Evolutionary conservation across 2,113 vertebrate genomes (phyloP), one percentile per base, ranked within the genome.

Genomic region (Rhineura floridana): DNA sequence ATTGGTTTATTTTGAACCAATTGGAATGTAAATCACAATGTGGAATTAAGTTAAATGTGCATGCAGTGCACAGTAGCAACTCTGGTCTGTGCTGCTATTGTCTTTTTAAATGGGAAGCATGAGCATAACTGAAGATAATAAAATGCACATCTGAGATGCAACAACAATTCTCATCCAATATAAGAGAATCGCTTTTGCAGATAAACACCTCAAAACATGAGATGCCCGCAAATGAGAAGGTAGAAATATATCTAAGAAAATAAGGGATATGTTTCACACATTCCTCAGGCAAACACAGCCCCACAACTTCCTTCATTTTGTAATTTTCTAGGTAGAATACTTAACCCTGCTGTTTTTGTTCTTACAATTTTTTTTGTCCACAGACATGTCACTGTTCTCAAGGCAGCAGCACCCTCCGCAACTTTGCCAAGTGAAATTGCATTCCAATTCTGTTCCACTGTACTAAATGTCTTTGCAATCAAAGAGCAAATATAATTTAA

Each of bases 401-500:
- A 94, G 91, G 92, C 88, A 83, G 83, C 93, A 87, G 93, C 67
- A 72, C 50, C 79, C 65, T 81, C 94, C 93, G 94, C 94, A 92
- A 92, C 90, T 94, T 83, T 94, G 81, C 86, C 89, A 89, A 95
- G 92, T 91, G 91, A 94, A 95, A 95, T 94, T 93, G 91, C 94
- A 75, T 91, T 91, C 87, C 92, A 95, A 93, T 96, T 95, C 93
- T 94, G 87, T 93, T 96, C 95, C 96, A 92, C 81, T 91, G 95
- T 92, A 95, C 91, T 95, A 96, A 97, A 93, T 89, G 95, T 95
- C 95, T 96, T 94, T 39, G 15, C 90, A 96, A 96, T 96, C 95
- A 97, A 96, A 96, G 93, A 93, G 93, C 95, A 95, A 97, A 96
- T 97, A 93, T 96, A 97, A 97, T 96, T 97, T 96, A 96, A 96